Evolutionary conservation across 2,888 invertebrate species (phyloP), one percentile per base, ranked within the genome.

Genomic region (Tachina lurida): DNA sequence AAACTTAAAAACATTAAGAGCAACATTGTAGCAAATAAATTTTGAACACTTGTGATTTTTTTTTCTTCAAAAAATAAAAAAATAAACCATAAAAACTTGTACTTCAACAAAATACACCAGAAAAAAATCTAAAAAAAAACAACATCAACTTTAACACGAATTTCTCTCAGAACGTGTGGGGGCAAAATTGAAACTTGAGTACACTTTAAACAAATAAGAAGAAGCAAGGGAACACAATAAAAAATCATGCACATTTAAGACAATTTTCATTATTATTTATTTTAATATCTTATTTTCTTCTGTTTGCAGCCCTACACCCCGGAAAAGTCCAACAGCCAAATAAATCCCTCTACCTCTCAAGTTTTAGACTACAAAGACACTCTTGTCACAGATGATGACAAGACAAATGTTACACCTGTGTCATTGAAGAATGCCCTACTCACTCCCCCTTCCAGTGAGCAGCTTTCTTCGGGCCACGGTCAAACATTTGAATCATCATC

Each of bases 391-490:
- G 62, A 22, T 39, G 88, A 88, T 31, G 88, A 87, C 63, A 88
- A 87, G 65, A 81, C 88, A 15, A 89, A 87, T 87, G 71, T 87
- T 39, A 90, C 91, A 45, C 91, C 91, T 4, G 56, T 88, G 70
- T 87, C 86, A 4, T 87, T 88, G 39, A 88, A 89, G 45, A 90
- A 88, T 60, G 88, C 91, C 7, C 83, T 91, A 63, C 85, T 91
- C n/a, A 91, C 91, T 15, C 91, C 91, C 13, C 90, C 91, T 0
- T 90, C 91, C 17, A 91, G 91, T 83, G 91, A 91, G 75, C 91
- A 91, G 80, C 76, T 89, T 65, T 89, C 78, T 62, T 63, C 80
- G 62, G 58, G 56, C 45, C 58, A 65, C 13, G 77, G 60, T n/a
- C 82, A 63, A 83, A 67, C 84, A 74, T 86, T 86, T 80, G 86